These are phyloP conservation scores for Silurus aristotelis DNA, from an alignment of 2,797 vertebrate genomes.

Conservation along the genomic window DNA sequence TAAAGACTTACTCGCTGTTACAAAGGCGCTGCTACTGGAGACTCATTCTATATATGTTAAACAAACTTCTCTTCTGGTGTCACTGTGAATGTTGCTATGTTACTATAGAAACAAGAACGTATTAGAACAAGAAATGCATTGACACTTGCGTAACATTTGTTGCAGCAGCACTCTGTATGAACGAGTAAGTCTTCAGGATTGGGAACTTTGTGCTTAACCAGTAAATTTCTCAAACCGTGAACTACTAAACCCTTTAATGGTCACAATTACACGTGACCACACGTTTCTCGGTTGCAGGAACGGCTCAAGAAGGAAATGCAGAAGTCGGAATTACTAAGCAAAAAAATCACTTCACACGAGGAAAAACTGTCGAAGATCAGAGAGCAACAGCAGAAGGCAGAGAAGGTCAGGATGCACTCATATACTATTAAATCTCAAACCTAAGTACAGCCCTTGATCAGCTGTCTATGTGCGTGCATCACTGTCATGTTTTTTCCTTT, in stretches of 20 bases:
- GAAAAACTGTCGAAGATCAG: constrained; percentile 72
- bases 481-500: too few relatives aligned
- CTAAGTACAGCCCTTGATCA: not conserved
- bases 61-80: not conserved
- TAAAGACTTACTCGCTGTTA: not conserved
- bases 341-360: constrained; percentile 65
- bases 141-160: not conserved
- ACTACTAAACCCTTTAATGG: too few relatives aligned
- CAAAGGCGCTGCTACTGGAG: not conserved
- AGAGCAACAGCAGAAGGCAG: constrained; percentile 65
- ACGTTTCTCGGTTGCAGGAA: constrained; percentile 64
- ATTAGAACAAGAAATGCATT: not conserved
- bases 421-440: not conserved
- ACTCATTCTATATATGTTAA: not conserved
- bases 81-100: not conserved
- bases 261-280: too few relatives aligned
- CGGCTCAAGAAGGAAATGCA: constrained; percentile 65
- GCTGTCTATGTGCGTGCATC: too few relatives aligned
- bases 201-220: too few relatives aligned
- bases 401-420: constrained; percentile 67
- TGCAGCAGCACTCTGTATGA: not conserved
- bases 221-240: too few relatives aligned
- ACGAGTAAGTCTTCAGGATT: too few relatives aligned
- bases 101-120: not conserved
- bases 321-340: constrained; percentile 59